Base-by-base conservation (phyloP, 1,140 invertebrate genomes). In the Eueides isabella region DNA sequence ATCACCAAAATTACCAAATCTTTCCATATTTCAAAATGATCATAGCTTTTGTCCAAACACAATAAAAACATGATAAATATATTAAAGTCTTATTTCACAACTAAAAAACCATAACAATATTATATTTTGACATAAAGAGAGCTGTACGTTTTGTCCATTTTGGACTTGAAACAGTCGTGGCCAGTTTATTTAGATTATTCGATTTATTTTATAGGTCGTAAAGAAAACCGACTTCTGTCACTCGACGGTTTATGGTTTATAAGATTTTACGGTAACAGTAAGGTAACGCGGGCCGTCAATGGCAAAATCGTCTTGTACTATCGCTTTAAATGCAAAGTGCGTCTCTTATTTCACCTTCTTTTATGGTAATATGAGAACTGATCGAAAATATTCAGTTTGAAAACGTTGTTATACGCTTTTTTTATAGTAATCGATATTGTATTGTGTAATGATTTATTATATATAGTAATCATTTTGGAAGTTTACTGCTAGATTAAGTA, bases 201-300 rank as follows among this genome's bases (percentile, higher is more conserved):
- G 84, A 90, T 91, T 91, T 92, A 91, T 88, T 91, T 92, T 91
- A 92, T 89, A 73, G 88, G 75, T 83, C 89, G 82, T 92, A 92
- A 91, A 91, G 85, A 91, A 90, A 82, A 80, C 82, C 80, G 83
- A 90, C 87, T 91, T 82, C 82, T 88, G 85, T 85, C 84, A 85
- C 85, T 80, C 84, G 77, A 84, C 75, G 84, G 79, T 92, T 91
- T 92, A 92, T 90, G 84, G 85, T 90, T 86, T 89, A 89, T 89
- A 90, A 89, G 83, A 86, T 89, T 91, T 87, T 87, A 89, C 82
- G 81, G 80, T 80, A 84, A 85, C 82, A 77, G 79, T 80, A 81
- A 83, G 78, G 83, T 83, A 82, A 83, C 81, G 79, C 81, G 79
- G 81, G 81, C 80, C 79, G 72, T 78, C 85, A 79, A 86, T 84